These are phyloP conservation scores for Xiphydria camelus DNA, from an alignment of 2,888 invertebrate species.

Conservation along the genomic window DNA sequence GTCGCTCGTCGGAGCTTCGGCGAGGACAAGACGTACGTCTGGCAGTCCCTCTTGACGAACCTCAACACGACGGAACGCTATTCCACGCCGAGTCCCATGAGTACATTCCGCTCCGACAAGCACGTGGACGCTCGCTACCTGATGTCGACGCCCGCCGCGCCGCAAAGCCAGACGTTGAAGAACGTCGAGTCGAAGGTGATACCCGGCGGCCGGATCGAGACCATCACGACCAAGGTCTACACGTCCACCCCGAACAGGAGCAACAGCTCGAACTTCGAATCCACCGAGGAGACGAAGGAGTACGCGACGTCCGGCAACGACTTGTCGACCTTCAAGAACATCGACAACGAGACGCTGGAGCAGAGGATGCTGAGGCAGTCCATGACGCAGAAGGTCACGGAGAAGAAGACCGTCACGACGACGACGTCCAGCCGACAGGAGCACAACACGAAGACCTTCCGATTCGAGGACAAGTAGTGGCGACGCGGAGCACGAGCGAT, in stretches of 20 bases:
- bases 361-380: slow-evolving; percentile 71
- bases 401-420: slow-evolving; percentile 70
- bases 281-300: slow-evolving; percentile 61
- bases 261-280: slow-evolving; percentile 60
- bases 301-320: slow-evolving; percentile 61
- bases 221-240: slow-evolving; percentile 64
- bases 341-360: slow-evolving; percentile 63
- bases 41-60: no score
- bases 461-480: slow-evolving; percentile 44
- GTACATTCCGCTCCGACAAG: slow-evolving; percentile 41
- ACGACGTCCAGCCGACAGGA: slow-evolving; percentile 65
- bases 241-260: slow-evolving; percentile 63
- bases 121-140: slow-evolving; percentile 16
- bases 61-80: slow-evolving; percentile 30
- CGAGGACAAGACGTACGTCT: slow-evolving; percentile 22
- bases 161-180: slow-evolving; percentile 38
- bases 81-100: slow-evolving; percentile 35
- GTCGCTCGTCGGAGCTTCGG: slow-evolving; percentile 24
- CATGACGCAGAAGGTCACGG: slow-evolving; percentile 70
- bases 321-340: slow-evolving; percentile 44
- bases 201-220: slow-evolving; percentile 63
- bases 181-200: slow-evolving; percentile 60
- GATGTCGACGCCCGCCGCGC: slow-evolving; percentile 16
- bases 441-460: slow-evolving; percentile 61
- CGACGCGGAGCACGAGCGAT: neutral